Evolutionary conservation across 2,797 vertebrate species (phyloP), one percentile per base, ranked within the genome.

Genomic region (Oceanodroma leucorhoa): DNA sequence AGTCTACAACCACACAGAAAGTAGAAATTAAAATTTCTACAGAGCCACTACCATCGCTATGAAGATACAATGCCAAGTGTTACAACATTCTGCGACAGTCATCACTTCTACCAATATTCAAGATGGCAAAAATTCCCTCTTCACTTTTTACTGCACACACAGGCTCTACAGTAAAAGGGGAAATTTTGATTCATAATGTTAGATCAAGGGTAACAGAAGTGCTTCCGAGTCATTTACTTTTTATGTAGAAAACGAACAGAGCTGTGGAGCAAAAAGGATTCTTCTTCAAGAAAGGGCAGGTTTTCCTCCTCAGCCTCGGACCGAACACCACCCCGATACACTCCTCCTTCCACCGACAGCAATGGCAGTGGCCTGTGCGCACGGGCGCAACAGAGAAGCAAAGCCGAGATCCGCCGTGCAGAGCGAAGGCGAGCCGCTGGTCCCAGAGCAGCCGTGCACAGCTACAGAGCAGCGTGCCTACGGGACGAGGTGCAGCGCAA

Each of bases 1-100:
- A 86, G 66, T 50, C 91, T 93, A 91, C 76, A 96, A 73, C 64
- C 77, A 91, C 67, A 84, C 34, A 88, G 62, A 84, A 79, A 88
- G 95, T 84, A 93, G 91, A 97, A 96, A 94, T 30, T 10, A 48
- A 50, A 22, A 94, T 91, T 96, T 86, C 85, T 89, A 81, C 91
- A 69, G 85, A 84, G 91, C 54, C 62, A 41, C 89, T 94, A 88
- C 53, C 79, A 69, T 62, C 14, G 1, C 91, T 90, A 93, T 66
- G 64, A 83, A 84, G 77, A 76, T 84, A 90, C 62, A 79, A 89
- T 22, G 71, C 62, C 91, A 94, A 96, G 80, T 60, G 69, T 89
- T 89, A 73, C 60, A 93, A 62, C 54, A 40, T 76, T 62, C 62
- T 76, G 55, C 45, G 70, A 60, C 29, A 71, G 60, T 79, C 81